Conservation (phyloP, 2,113 vertebrate genomes). For the Hyla sarda region DNA sequence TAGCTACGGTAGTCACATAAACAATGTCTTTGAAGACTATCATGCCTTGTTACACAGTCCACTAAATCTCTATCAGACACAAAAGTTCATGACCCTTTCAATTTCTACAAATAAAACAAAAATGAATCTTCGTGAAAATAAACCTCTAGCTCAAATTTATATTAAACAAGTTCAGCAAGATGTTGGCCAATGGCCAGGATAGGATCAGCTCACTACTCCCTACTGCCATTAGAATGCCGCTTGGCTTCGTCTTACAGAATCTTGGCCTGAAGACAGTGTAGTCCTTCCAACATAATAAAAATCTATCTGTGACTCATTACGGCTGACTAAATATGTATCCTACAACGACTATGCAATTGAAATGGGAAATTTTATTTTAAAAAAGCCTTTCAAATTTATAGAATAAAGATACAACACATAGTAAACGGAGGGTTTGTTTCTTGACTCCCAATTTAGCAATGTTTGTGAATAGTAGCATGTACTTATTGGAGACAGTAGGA, state of each 20-base stretch:
- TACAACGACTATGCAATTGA: slow-evolving; percentile 7
- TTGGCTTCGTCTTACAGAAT: slow-evolving; percentile 48
- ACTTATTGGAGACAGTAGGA: not conserved
- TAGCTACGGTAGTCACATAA: slow-evolving; percentile 52
- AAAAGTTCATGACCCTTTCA: slow-evolving; percentile 55
- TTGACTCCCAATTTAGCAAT: not conserved
- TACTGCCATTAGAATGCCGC: slow-evolving; percentile 55
- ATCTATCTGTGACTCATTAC: slow-evolving; percentile 55
- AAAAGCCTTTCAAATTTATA: slow-evolving; percentile 29
- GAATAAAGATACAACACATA: slow-evolving; percentile 27
- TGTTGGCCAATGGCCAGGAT: slow-evolving; percentile 28
- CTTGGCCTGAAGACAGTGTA: slow-evolving; percentile 49
- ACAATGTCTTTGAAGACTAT: slow-evolving; percentile 53
- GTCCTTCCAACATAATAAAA: slow-evolving; percentile 56
- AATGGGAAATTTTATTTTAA: slow-evolving; percentile 35
- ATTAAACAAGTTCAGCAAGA: slow-evolving; percentile 57
- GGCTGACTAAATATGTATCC: slow-evolving; percentile 46
- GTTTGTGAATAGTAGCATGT: not conserved
- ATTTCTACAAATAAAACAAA: slow-evolving; percentile 57
- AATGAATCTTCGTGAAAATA: slow-evolving; percentile 58
- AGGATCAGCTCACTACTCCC: slow-evolving; percentile 50
- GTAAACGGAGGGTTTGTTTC: not conserved
- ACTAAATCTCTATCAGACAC: slow-evolving; percentile 58
- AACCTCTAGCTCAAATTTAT: slow-evolving; percentile 57
- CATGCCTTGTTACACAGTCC: slow-evolving; percentile 36